Base-by-base conservation (phyloP, 2,888 invertebrate genomes). In the Mythimna albipuncta region DNA sequence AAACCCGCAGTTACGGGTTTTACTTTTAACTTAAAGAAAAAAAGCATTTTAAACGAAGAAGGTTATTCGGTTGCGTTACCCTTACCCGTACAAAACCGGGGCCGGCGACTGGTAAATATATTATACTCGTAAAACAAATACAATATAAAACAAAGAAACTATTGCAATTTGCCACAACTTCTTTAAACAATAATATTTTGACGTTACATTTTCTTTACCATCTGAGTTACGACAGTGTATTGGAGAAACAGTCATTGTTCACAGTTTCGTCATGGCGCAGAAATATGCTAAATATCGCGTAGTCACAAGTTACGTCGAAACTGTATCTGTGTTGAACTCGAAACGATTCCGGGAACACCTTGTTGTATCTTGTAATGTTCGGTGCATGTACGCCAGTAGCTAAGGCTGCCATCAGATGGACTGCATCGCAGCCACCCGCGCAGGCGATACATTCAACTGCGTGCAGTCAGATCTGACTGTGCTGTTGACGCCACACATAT, bases 241-340 rank as follows among this genome's bases (percentile, higher is more conserved):
- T 72, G 57, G 47, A 66, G 63, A 59, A 69, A 66, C 41, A 26
- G 35, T 63, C 61, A 68, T 83, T 82, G 73, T 77, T 58, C 47
- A 59, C 62, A 55, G 65, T 82, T 84, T 72, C 84, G n/a, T 61
- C 80, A 84, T 64, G 50, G 59, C 38, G 54, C 26, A 59, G 64
- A 74, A 80, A 75, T 81, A 82, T 80, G 74, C 70, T 84, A 85
- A 85, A 82, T 85, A 80, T 38, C n/a, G 63, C 54, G 16, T 59
- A 82, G 64, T 68, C 66, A 59, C 62, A 47, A 67, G 73, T 73
- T 80, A 62, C 71, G 70, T 76, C 52, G 63, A 55, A 73, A 79
- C 57, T 41, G n/a, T 35, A 62, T 41, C 10, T 35, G 19, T 50
- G 38, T 16, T 59, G 63, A 61, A 63, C 54, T 85, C 63, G 66